phyloP scores from a whole-genome alignment of 2,888 invertebrate genomes.

The Cepaea hortensis region DNA sequence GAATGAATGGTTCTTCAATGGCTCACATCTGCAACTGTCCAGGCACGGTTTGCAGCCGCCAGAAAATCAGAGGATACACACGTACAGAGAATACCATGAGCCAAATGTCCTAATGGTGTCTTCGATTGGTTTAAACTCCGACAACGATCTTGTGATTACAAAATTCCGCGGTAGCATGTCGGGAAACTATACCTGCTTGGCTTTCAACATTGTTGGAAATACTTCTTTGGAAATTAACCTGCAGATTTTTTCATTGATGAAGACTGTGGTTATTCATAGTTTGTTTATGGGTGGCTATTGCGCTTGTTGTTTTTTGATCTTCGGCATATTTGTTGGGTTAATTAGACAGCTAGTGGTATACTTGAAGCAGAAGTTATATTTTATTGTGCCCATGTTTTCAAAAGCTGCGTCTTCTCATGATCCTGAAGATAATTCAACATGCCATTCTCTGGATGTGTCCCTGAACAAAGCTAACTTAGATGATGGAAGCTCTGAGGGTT shows the following conservation, averaged over 20 bases:
- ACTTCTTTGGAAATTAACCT: constrained; percentile 56
- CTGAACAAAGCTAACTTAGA: constrained; percentile 49
- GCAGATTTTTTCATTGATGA: constrained; percentile 51
- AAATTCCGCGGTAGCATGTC: constrained; percentile 63
- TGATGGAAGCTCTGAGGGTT: constrained; percentile 51
- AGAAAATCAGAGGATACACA: constrained; percentile 14
- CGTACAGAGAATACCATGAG: constrained; percentile 39
- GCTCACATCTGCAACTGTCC: constrained; percentile 46
- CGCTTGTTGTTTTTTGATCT: constrained; percentile 54
- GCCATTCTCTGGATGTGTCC: background rate
- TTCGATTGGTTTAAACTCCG: constrained; percentile 51
- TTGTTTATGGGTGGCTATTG: constrained; percentile 60
- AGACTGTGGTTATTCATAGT: constrained; percentile 55
- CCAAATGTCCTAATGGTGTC: constrained; percentile 58
- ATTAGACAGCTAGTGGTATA: constrained; percentile 55
- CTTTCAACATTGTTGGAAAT: constrained; percentile 63
- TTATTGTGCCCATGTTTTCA: constrained; percentile 43
- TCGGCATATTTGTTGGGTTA: constrained; percentile 62
- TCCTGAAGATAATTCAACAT: background rate
- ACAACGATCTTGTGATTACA: constrained; percentile 49
- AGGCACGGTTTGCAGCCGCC: constrained; percentile 19
- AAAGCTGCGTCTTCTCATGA: constrained; percentile 9
- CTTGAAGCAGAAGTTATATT: constrained; percentile 47
- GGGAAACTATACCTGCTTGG: constrained; percentile 66
- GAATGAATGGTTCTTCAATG: constrained; percentile 61